phyloP scores from a whole-genome alignment of 2,113 vertebrate species.

The Mesocricetus auratus region DNA sequence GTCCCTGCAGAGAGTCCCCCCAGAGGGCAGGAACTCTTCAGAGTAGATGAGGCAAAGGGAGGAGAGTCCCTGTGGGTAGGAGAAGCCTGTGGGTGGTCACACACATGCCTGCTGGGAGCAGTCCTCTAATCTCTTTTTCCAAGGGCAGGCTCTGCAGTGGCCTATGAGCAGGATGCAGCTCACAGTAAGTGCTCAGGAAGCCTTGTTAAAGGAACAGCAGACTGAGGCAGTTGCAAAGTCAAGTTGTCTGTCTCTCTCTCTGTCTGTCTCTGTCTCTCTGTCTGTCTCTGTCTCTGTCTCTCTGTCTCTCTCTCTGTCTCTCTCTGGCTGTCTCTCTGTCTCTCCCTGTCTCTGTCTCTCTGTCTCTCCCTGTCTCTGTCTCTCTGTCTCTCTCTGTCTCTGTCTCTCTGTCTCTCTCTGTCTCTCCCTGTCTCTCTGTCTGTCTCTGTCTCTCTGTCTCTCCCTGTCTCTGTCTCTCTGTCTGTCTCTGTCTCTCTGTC shows the following conservation, averaged over 20 bases:
- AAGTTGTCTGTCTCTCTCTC: neutral
- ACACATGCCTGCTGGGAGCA: neutral
- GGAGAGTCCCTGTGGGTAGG: neutral
- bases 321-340: too few relatives aligned
- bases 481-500: too few relatives aligned
- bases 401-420: too few relatives aligned
- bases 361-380: too few relatives aligned
- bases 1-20: neutral
- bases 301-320: too few relatives aligned
- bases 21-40: neutral
- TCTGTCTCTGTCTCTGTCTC: too few relatives aligned
- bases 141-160: neutral
- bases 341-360: too few relatives aligned
- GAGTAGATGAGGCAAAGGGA: neutral
- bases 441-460: too few relatives aligned
- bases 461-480: too few relatives aligned
- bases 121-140: neutral
- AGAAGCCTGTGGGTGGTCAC: neutral
- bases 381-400: too few relatives aligned
- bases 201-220: conserved; percentile 18
- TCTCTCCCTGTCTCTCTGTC: too few relatives aligned
- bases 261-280: too few relatives aligned
- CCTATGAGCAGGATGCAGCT: neutral
- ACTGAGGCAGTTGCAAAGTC: neutral
- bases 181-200: neutral